phyloP scores from a whole-genome alignment of 2,888 invertebrate species.

The Drosophila anceps region DNA sequence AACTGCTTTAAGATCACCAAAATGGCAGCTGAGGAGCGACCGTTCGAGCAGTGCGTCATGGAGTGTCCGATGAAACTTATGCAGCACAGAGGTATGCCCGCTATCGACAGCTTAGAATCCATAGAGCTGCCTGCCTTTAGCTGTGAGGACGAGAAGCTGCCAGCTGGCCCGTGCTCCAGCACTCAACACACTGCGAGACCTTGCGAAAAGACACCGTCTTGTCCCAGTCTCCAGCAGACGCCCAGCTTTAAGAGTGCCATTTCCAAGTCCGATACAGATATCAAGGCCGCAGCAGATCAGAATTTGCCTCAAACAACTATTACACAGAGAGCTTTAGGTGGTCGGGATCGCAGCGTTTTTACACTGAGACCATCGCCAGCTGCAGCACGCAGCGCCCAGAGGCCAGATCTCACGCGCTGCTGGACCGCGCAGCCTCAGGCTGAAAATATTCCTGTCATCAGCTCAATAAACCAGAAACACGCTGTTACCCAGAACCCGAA shows the following conservation, averaged over 20 bases:
- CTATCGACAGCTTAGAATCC: constrained; percentile 4
- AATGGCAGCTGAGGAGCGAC: constrained; percentile 56
- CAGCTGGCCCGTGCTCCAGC: not conserved
- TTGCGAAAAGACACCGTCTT: not conserved
- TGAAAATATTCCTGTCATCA: not conserved
- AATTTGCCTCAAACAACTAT: not conserved
- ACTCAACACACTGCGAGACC: too few relatives aligned
- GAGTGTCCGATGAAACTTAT: constrained; percentile 34
- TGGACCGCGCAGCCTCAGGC: constrained; percentile 23
- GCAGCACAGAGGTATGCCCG: constrained; percentile 30
- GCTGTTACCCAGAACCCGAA: not conserved
- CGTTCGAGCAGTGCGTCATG: constrained; percentile 35
- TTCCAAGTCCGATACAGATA: not conserved
- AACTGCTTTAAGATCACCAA: constrained; percentile 58
- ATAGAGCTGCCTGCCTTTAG: constrained; percentile 16
- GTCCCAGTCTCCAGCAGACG: not conserved
- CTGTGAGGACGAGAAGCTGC: not conserved
- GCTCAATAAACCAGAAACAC: not conserved
- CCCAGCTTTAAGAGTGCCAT: not conserved
- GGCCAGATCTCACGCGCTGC: constrained; percentile 19
- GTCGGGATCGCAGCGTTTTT: not conserved
- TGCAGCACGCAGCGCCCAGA: not conserved
- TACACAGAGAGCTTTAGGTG: not conserved
- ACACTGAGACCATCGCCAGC: not conserved
- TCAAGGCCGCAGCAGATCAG: not conserved